Evolutionary conservation across 2,113 vertebrate genomes (phyloP), one percentile per base, ranked within the genome.

Genomic region (Oryzias javanicus): DNA sequence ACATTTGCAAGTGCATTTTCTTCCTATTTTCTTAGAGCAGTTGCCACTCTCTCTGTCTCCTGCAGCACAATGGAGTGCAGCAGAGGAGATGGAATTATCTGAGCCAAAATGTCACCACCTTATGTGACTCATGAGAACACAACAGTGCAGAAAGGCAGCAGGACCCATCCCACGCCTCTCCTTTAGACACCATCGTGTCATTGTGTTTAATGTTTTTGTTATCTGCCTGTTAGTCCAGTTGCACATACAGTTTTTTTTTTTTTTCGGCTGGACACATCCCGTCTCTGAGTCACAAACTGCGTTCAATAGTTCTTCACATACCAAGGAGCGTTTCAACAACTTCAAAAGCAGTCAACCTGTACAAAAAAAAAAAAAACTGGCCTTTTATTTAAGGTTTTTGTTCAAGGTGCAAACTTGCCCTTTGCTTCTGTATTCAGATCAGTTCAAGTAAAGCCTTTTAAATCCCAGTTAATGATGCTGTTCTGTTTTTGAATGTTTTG

Each of bases 191-290:
- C 24, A 57, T 40, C 19, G 19, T 56, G 49, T n/a, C 13, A 51
- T 60, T 70, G 49, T 60, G n/a, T 69, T 35, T 24, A 19, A 18
- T 47, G 66, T 57, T 75, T 79, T 75, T 79, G 60, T 84, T 69
- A 55, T 53, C 18, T 16, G 56, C 60, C 67, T 72, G 72, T 88
- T 69, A 24, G 60, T 78, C 65, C 64, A 52, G 70, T 86, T 72
- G 7, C 40, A 49, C 18, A 50, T 18, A 57, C 62, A 60, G 29
- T 62, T 12, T 35, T 35, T 35, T 35, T 35, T 27, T 27, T 54
- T 54, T 67, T 52, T 71, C 49, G 18, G 22, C 48, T 41, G 48
- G 53, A 73, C 60, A 62, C 29, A 64, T 63, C 64, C 48, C 42
- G 29, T 61, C 14, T 60, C 24, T 25, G 41, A 67, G 49, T 63